Conservation (phyloP, 1,140 invertebrate species). For the Anagrus nilaparvatae region DNA sequence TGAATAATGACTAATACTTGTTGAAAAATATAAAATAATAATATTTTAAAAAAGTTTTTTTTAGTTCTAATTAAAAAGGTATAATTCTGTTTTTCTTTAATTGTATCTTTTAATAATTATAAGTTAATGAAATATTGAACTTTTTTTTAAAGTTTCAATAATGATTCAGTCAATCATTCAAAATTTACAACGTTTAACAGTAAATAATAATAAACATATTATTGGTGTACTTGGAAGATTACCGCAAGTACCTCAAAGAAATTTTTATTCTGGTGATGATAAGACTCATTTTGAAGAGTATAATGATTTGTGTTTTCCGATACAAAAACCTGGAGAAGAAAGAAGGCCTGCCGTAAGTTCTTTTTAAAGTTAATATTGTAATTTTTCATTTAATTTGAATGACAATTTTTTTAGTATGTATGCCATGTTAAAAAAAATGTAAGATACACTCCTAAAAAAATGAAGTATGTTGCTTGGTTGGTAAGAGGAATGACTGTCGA, state of each 20-base stretch:
- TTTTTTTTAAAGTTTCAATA: constrained; percentile 1
- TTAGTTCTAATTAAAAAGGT: no score
- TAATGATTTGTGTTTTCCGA: constrained; percentile 71
- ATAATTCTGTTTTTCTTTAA: no score
- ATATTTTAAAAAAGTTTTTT: no score
- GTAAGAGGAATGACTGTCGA: constrained; percentile 87
- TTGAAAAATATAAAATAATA: no score
- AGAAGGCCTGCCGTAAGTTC: constrained; percentile 68
- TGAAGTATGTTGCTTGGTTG: constrained; percentile 83
- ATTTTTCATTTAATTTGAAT: constrained; percentile 11
- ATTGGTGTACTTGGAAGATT: background rate
- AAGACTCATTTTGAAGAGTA: constrained; percentile 43
- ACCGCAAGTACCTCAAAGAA: background rate
- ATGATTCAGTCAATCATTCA: constrained; percentile 6
- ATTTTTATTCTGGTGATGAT: background rate
- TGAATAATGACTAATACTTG: no score
- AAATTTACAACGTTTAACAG: background rate
- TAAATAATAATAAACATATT: constrained; percentile 6
- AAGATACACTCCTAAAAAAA: constrained; percentile 82
- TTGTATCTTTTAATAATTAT: no score
- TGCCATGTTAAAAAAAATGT: constrained; percentile 74
- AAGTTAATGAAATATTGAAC: no score
- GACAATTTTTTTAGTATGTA: constrained; percentile 59
- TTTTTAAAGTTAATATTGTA: constrained; percentile 7
- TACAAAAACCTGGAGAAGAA: constrained; percentile 62